Conservation (phyloP, 2,113 vertebrate species). For the Anseranas semipalmata region DNA sequence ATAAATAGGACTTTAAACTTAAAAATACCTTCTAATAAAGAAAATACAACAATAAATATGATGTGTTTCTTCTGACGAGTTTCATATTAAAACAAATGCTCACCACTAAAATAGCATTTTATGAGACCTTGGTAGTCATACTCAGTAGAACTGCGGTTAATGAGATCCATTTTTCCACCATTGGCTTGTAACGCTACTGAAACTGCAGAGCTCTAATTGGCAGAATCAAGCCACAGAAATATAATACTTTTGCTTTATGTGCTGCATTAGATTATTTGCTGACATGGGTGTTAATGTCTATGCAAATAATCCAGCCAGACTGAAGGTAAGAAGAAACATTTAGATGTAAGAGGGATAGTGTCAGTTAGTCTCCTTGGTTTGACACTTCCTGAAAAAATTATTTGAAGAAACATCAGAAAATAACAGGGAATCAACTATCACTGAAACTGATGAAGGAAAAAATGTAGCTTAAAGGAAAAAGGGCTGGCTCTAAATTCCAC, state of each 20-base stretch:
- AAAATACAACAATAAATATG: background rate
- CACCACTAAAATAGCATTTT: background rate
- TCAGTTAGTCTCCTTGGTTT: background rate
- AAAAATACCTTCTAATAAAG: background rate
- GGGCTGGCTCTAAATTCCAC: background rate
- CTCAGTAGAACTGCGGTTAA: background rate
- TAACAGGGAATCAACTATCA: background rate
- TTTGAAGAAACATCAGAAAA: background rate
- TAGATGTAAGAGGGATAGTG: background rate
- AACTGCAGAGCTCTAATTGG: background rate
- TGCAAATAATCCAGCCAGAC: background rate
- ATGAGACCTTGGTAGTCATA: background rate
- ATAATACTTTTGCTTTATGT: background rate
- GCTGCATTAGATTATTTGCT: background rate
- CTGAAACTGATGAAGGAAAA: background rate
- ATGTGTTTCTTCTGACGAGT: background rate
- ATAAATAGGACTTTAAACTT: background rate
- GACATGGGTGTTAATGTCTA: background rate
- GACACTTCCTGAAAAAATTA: background rate
- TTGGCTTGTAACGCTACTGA: background rate
- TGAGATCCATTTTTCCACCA: background rate
- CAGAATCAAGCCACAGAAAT: background rate
- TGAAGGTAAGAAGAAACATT: background rate
- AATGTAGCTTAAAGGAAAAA: background rate
- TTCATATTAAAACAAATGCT: background rate